A percentile compares a stretch with the other conserved stretches of the same genome.
These are phyloP conservation scores for Pangasius larnaudii DNA, from an alignment of 2,797 vertebrate species.

Conservation along the genomic window DNA sequence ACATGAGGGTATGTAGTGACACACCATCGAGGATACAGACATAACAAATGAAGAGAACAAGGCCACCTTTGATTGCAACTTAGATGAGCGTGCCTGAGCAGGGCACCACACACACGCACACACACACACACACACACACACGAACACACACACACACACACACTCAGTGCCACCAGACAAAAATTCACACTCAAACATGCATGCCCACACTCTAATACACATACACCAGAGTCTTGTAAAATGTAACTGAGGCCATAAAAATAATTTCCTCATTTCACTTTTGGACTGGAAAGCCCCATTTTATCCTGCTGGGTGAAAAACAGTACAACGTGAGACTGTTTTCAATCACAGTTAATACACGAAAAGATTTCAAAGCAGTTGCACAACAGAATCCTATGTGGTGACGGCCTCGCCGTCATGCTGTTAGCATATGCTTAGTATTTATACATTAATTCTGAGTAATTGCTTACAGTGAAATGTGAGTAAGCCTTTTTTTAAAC, in stretches of 20 bases:
- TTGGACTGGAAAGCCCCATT: neutral
- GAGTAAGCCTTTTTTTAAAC: conserved; percentile 24
- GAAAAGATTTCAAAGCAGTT: conserved; percentile 6
- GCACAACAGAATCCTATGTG: neutral
- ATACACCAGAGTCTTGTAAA: conserved; percentile 2
- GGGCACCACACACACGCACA: conserved; percentile 22
- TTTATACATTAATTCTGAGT: conserved; percentile 14
- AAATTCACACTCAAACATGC: neutral
- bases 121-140: conserved; percentile 18
- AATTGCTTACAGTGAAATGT: conserved; percentile 16
- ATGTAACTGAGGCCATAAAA: conserved; percentile 19
- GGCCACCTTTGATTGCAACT: conserved; percentile 59
- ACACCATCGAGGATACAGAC: conserved; percentile 50
- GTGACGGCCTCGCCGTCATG: neutral
- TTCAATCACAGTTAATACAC: conserved; percentile 20
- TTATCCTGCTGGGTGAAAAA: conserved; percentile 8
- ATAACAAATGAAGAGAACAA: conserved; percentile 60
- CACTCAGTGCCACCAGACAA: neutral
- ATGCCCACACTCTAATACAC: neutral
- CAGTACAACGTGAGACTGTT: neutral
- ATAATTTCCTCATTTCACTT: conserved; percentile 23
- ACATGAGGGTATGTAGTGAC: conserved; percentile 45
- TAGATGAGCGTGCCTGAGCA: conserved; percentile 53
- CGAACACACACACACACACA: conserved; percentile 38
- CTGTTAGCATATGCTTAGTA: conserved; percentile 23